A percentile compares a stretch with the other conserved stretches of the same genome.
Conservation (phyloP, 2,113 vertebrate species). For the Alligator sinensis region DNA sequence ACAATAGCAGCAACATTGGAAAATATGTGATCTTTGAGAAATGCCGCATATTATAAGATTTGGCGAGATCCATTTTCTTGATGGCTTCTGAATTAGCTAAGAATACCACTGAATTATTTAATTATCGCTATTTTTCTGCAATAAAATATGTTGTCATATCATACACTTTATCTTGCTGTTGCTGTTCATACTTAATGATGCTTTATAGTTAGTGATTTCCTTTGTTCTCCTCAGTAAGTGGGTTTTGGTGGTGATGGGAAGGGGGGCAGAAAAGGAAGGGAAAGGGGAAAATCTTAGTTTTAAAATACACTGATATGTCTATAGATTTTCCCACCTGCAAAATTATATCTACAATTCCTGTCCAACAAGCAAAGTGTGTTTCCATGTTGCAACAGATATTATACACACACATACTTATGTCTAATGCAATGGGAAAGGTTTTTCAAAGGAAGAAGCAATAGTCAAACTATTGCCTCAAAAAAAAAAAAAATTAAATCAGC, state of each 20-base stretch:
- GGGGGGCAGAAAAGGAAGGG: slow-evolving; percentile 31
- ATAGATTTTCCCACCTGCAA: background rate
- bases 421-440: background rate
- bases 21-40: slow-evolving; percentile 46
- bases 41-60: slow-evolving; percentile 56
- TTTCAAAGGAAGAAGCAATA: background rate
- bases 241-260: slow-evolving; percentile 61
- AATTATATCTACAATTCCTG: background rate
- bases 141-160: slow-evolving; percentile 81
- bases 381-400: background rate
- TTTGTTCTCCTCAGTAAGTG: slow-evolving; percentile 83
- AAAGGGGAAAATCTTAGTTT: background rate
- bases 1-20: slow-evolving; percentile 25
- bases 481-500: slow-evolving; percentile 60
- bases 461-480: background rate
- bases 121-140: slow-evolving; percentile 80
- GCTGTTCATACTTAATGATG: slow-evolving; percentile 76
- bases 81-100: slow-evolving; percentile 78
- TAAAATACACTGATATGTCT: background rate
- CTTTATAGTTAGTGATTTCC: slow-evolving; percentile 76
- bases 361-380: background rate
- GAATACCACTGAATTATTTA: slow-evolving; percentile 80
- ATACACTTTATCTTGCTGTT: slow-evolving; percentile 71
- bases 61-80: slow-evolving; percentile 78
- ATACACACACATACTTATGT: rapidly evolving